These are phyloP conservation scores for Palaemon carinicauda DNA, from an alignment of 1,140 invertebrate genomes.

Conservation along the genomic window DNA sequence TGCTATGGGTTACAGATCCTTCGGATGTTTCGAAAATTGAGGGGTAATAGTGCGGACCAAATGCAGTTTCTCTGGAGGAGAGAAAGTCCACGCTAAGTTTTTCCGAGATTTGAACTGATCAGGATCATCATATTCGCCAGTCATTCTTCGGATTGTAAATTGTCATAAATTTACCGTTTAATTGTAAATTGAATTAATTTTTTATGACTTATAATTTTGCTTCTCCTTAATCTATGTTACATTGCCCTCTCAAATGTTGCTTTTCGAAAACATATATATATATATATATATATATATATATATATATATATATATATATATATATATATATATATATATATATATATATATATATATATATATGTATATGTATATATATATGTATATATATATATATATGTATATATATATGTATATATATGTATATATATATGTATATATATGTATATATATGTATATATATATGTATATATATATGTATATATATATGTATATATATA, in stretches of 20 bases:
- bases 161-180: too few relatives aligned
- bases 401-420: slow-evolving; percentile 5
- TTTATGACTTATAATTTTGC: too few relatives aligned
- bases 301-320: slow-evolving; percentile 32
- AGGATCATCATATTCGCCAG: too few relatives aligned
- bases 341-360: slow-evolving; percentile 28
- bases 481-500: slow-evolving; percentile 4
- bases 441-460: slow-evolving; percentile 7
- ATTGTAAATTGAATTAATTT: too few relatives aligned
- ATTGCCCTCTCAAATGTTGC: neutral
- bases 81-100: too few relatives aligned
- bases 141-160: too few relatives aligned
- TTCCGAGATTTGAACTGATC: too few relatives aligned
- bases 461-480: neutral
- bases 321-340: slow-evolving; percentile 34
- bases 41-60: too few relatives aligned
- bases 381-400: slow-evolving; percentile 1
- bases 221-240: too few relatives aligned
- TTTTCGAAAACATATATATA: neutral
- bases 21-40: too few relatives aligned
- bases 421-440: neutral
- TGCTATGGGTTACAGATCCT: too few relatives aligned
- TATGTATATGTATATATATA: slow-evolving; percentile 18
- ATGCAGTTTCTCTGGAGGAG: too few relatives aligned
- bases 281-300: slow-evolving; percentile 21